Evolutionary conservation across 1,140 invertebrate species (phyloP), one percentile per base, ranked within the genome.

Genomic region (Acyrthosiphon pisum): DNA sequence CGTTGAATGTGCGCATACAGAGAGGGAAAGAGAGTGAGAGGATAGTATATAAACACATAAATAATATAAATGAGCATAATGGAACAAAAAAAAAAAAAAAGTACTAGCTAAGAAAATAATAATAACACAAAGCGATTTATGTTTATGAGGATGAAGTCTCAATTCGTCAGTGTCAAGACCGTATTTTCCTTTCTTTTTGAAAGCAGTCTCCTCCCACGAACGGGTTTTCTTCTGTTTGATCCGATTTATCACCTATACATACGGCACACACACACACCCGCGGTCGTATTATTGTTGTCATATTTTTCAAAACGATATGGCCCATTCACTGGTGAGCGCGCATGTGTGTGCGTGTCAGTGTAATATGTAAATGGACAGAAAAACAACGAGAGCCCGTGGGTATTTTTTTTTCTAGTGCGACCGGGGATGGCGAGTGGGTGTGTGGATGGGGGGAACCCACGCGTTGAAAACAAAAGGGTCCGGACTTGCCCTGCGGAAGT

Each of bases 31-130:
- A 23, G 37, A 44, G 26, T n/a, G 41, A 22, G 26, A 53, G 46
- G n/a, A 88, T 68, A 88, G 46, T n/a, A 87, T 60, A 50, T 88
- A 88, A 56, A 90, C 53, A 86, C 81, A 86, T 86, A 93, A 93
- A 93, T 93, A 93, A 93, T 93, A 93, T 93, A 93, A 93, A 93
- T 84, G 91, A 93, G 91, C 46, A 93, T 93, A 93, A 93, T 93
- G 91, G 81, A 93, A 93, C 81, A 44, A 86, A 60, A 89, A 53
- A 92, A 81, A 91, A 81, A 37, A 84, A 93, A 56, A 68, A 44
- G 76, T 86, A 93, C 91, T 26, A 53, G 76, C 26, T 48, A 93
- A 92, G 68, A 92, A 92, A 91, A 92, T 92, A 92, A 91, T 91
- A 91, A 86, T 83, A 86, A 93, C 91, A 93, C 91, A 93, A 93